Conservation (phyloP, 2,113 vertebrate species). For the Abramis brama region DNA sequence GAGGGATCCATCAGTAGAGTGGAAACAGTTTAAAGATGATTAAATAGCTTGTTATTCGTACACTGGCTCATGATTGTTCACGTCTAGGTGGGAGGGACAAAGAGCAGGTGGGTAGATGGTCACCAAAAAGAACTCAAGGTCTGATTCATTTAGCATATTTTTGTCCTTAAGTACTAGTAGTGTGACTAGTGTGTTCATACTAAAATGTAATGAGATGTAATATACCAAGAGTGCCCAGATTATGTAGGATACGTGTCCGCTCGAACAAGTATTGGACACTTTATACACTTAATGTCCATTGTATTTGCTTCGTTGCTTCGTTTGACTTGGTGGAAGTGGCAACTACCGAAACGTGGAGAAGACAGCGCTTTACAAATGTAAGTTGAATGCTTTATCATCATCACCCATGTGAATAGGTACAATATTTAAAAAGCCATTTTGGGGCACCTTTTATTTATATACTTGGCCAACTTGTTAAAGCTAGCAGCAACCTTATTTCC, state of each 20-base stretch:
- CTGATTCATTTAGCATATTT: background rate
- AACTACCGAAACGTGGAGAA: background rate
- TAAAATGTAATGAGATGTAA: background rate
- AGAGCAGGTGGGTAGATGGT: conserved; percentile 31
- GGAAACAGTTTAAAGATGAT: conserved; percentile 41
- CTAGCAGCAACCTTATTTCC: background rate
- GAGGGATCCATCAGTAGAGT: conserved; percentile 27
- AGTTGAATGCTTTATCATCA: background rate
- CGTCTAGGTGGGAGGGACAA: conserved; percentile 25
- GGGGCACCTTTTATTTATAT: background rate
- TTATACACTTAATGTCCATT: background rate
- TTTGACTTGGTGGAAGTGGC: background rate
- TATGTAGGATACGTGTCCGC: background rate
- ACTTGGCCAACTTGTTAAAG: background rate
- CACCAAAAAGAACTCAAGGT: background rate
- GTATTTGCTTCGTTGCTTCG: background rate
- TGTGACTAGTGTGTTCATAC: background rate
- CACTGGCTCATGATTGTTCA: background rate
- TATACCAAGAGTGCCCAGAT: background rate
- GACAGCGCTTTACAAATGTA: background rate
- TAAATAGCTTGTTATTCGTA: conserved; percentile 48
- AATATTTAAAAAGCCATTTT: background rate
- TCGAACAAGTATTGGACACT: background rate
- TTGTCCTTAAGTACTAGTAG: background rate
- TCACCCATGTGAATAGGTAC: background rate